Percentiles rank a stretch among this genome's conserved stretches.
These are phyloP conservation scores for Pseudochirops cupreus DNA, from an alignment of 2,797 vertebrate genomes.

Conservation along the genomic window DNA sequence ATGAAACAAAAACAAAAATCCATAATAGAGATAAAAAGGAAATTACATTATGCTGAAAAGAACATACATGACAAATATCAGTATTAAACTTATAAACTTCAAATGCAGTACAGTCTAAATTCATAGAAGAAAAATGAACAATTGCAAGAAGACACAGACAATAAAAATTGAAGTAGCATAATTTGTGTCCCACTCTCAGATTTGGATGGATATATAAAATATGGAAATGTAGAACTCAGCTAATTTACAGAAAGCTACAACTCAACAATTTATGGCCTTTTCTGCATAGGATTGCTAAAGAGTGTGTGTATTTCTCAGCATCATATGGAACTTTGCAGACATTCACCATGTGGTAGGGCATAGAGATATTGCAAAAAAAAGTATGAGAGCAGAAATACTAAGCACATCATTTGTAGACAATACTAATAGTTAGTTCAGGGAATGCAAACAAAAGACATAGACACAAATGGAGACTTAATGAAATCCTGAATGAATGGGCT, in stretches of 20 bases:
- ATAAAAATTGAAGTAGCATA: background rate
- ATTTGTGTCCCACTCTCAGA: background rate
- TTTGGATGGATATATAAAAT: background rate
- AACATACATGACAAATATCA: background rate
- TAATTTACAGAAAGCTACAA: background rate
- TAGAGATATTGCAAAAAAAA: background rate
- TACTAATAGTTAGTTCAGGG: background rate
- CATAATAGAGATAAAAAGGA: background rate
- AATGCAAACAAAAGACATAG: no score
- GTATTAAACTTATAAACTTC: background rate
- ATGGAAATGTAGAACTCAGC: background rate
- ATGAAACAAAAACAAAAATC: background rate
- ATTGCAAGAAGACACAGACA: background rate
- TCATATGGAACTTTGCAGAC: background rate
- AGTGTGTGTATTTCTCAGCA: background rate
- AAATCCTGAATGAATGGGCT: no score
- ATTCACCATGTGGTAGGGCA: background rate
- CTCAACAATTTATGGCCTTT: background rate
- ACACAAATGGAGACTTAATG: no score
- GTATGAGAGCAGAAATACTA: background rate
- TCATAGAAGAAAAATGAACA: background rate
- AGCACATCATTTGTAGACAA: background rate
- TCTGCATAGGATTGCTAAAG: background rate
- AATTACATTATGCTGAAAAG: background rate
- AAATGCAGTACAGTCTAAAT: background rate